phyloP scores from a whole-genome alignment of 1,140 invertebrate genomes.

The Ectropis grisescens region DNA sequence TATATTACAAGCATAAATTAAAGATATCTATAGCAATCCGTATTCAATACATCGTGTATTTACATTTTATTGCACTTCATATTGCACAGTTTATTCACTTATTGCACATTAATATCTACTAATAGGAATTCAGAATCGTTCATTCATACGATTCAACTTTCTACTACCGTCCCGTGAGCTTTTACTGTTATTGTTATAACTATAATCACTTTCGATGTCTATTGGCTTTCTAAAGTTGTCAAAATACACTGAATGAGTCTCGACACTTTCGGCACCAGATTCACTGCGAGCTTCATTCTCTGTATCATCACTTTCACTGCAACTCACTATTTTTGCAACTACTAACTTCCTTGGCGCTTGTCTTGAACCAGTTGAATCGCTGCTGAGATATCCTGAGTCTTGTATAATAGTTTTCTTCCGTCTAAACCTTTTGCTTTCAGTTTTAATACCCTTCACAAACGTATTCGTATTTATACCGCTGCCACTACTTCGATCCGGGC shows the following conservation, averaged over 20 bases:
- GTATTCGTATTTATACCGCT: constrained; percentile 44
- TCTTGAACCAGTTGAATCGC: constrained; percentile 76
- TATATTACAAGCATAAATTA: no score
- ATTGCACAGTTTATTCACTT: constrained; percentile 19
- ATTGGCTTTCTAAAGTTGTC: constrained; percentile 67
- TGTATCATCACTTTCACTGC: constrained; percentile 79
- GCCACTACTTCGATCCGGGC: constrained; percentile 13
- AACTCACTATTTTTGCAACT: constrained; percentile 59
- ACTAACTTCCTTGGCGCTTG: constrained; percentile 45
- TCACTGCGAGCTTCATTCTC: constrained; percentile 85
- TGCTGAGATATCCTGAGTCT: constrained; percentile 83
- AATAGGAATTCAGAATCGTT: constrained; percentile 9
- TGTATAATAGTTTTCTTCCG: constrained; percentile 50
- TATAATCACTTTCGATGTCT: constrained; percentile 17
- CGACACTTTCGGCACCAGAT: constrained; percentile 86
- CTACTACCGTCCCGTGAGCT: constrained; percentile 25
- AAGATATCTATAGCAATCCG: no score
- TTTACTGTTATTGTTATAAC: constrained; percentile 22
- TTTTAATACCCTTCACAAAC: constrained; percentile 35
- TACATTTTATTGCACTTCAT: constrained; percentile 15
- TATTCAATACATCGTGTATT: no score
- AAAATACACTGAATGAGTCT: constrained; percentile 86
- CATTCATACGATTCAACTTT: constrained; percentile 25
- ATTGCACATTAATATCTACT: constrained; percentile 13
- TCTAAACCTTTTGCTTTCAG: constrained; percentile 31